These are phyloP conservation scores for Drosophila sproati DNA, from an alignment of 1,140 invertebrate genomes.

Conservation along the genomic window DNA sequence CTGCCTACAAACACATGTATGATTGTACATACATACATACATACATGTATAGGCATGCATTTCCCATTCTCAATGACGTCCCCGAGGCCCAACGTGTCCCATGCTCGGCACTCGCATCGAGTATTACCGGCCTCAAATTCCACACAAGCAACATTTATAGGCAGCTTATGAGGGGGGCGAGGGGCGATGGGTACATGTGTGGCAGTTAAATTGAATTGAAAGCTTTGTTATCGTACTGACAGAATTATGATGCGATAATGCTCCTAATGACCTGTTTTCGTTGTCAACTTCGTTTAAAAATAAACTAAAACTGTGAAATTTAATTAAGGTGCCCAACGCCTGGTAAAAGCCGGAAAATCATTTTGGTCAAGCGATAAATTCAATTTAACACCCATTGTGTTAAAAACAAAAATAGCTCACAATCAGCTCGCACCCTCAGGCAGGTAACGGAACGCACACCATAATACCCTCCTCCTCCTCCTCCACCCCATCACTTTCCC, in stretches of 20 bases:
- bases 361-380: constrained; percentile 71
- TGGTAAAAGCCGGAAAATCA: constrained; percentile 60
- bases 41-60: constrained; percentile 14
- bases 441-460: constrained; percentile 10
- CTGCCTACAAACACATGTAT: constrained; percentile 2
- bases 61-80: constrained; percentile 28
- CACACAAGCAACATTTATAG: constrained; percentile 38
- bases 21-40: constrained; percentile 16
- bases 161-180: not conserved
- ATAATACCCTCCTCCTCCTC: constrained; percentile 3
- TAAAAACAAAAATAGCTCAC: constrained; percentile 59
- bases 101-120: constrained; percentile 36
- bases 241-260: constrained; percentile 78
- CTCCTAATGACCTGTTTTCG: constrained; percentile 74
- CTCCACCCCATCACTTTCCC: not conserved
- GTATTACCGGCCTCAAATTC: constrained; percentile 50
- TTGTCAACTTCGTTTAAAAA: constrained; percentile 69
- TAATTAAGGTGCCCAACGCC: constrained; percentile 53
- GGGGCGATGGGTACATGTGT: constrained; percentile 14
- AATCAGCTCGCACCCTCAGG: constrained; percentile 58
- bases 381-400: constrained; percentile 66
- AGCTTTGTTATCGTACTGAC: constrained; percentile 68
- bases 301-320: constrained; percentile 67
- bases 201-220: constrained; percentile 67
- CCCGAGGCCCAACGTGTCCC: constrained; percentile 20